Conservation (phyloP, 1,140 invertebrate genomes). For the Nasonia vitripennis region DNA sequence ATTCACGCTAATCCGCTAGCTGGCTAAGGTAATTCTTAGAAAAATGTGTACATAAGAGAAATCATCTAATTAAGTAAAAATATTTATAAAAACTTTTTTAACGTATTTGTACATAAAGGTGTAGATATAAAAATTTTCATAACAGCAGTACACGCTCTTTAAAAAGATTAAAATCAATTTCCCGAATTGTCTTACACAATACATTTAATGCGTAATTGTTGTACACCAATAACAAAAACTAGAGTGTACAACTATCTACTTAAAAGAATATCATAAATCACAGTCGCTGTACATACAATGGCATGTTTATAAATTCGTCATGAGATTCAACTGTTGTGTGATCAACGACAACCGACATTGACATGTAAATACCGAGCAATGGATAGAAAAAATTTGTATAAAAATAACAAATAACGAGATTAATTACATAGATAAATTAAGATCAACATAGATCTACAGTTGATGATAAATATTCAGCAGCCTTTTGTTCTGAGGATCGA, state of each 20-base stretch:
- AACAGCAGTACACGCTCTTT: neutral
- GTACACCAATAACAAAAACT: slow-evolving; percentile 5
- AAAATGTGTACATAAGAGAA: slow-evolving; percentile 7
- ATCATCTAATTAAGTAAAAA: slow-evolving; percentile 14
- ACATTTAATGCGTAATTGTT: neutral
- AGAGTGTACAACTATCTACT: neutral
- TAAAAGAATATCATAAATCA: slow-evolving; percentile 39
- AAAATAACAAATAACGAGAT: slow-evolving; percentile 15
- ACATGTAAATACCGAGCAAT: slow-evolving; percentile 21
- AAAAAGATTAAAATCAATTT: neutral
- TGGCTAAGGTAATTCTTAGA: slow-evolving; percentile 70
- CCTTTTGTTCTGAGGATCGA: slow-evolving; percentile 84
- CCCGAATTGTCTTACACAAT: neutral
- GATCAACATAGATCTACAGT: slow-evolving; percentile 2
- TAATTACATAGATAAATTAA: neutral
- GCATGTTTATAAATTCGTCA: slow-evolving; percentile 22
- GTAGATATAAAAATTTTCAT: slow-evolving; percentile 26
- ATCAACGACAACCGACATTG: neutral
- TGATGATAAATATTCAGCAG: slow-evolving; percentile 60
- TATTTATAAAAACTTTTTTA: slow-evolving; percentile 15
- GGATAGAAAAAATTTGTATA: neutral
- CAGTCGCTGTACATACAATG: slow-evolving; percentile 39
- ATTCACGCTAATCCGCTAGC: slow-evolving; percentile 98
- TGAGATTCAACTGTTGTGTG: neutral
- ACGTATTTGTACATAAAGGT: slow-evolving; percentile 36